Percentiles rank a stretch among this genome's conserved stretches.
Conservation (phyloP, 2,888 invertebrate species). For the Dastarcus helophoroides region DNA sequence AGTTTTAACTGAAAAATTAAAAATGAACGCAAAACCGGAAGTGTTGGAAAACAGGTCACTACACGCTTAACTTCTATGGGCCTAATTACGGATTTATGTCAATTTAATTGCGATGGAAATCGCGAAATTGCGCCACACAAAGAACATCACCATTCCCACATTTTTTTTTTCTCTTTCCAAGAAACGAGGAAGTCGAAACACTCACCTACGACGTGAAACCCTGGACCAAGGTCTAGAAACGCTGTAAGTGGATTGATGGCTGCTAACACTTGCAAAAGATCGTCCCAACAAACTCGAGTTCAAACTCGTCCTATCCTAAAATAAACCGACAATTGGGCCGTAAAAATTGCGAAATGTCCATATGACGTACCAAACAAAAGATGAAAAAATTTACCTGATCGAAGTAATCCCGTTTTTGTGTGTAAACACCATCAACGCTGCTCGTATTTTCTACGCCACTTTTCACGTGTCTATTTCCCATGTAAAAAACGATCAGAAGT, state of each 20-base stretch:
- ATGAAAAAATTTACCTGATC: slow-evolving; percentile 28
- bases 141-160: too few species aligned
- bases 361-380: slow-evolving; percentile 29
- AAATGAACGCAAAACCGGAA: too few species aligned
- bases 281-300: slow-evolving; percentile 49
- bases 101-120: too few species aligned
- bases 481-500: slow-evolving; percentile 24
- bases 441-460: slow-evolving; percentile 20
- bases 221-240: slow-evolving; percentile 56
- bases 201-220: slow-evolving; percentile 53
- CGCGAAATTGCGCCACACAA: too few species aligned
- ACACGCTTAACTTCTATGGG: too few species aligned
- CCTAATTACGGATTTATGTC: too few species aligned
- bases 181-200: too few species aligned
- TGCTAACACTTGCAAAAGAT: slow-evolving; percentile 47
- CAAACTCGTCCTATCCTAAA: slow-evolving; percentile 46
- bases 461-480: slow-evolving; percentile 33
- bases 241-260: slow-evolving; percentile 49
- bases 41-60: too few species aligned
- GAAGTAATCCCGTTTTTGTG: slow-evolving; percentile 25
- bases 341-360: slow-evolving; percentile 9
- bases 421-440: slow-evolving; percentile 26
- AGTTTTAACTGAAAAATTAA: too few species aligned
- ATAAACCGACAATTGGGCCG: slow-evolving; percentile 13
- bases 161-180: too few species aligned